Percentiles rank a stretch among this genome's conserved stretches.
Conservation (phyloP, 2,888 invertebrate species). For the Drosophila antonietae region DNA sequence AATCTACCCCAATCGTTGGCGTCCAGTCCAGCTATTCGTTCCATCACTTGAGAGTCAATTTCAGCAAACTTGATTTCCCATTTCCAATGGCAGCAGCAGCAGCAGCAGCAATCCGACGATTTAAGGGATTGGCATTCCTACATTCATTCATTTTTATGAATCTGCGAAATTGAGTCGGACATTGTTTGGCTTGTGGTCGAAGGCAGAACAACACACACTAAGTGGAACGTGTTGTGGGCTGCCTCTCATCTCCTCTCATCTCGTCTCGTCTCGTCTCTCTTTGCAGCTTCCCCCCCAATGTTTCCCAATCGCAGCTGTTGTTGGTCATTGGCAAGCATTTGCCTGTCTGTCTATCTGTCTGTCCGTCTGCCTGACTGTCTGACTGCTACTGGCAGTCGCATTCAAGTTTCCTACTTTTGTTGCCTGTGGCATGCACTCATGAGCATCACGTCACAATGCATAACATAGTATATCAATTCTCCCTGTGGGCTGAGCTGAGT, state of each 20-base stretch:
- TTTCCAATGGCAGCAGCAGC: slow-evolving; percentile 61
- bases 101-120: slow-evolving; percentile 45
- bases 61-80: slow-evolving; percentile 81
- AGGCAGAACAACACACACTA: slow-evolving; percentile 8
- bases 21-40: slow-evolving; percentile 33
- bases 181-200: slow-evolving; percentile 74
- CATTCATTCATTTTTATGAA: slow-evolving; percentile 78
- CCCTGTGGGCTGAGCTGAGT: neutral
- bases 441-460: slow-evolving; percentile 42
- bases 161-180: slow-evolving; percentile 76
- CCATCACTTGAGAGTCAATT: slow-evolving; percentile 83
- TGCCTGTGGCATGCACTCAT: slow-evolving; percentile 40
- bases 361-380: neutral
- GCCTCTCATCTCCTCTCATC: neutral
- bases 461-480: slow-evolving; percentile 27
- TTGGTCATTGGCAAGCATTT: slow-evolving; percentile 47
- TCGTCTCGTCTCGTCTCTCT: slow-evolving; percentile 4
- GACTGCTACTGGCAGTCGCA: slow-evolving; percentile 12
- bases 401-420: slow-evolving; percentile 9
- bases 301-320: slow-evolving; percentile 38
- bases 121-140: slow-evolving; percentile 59
- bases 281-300: slow-evolving; percentile 9
- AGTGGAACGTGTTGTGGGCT: slow-evolving; percentile 48
- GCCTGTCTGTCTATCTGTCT: neutral
- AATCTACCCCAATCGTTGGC: slow-evolving; percentile 3